Conservation (phyloP, 2,888 invertebrate species). For the Chymomyza amoena region DNA sequence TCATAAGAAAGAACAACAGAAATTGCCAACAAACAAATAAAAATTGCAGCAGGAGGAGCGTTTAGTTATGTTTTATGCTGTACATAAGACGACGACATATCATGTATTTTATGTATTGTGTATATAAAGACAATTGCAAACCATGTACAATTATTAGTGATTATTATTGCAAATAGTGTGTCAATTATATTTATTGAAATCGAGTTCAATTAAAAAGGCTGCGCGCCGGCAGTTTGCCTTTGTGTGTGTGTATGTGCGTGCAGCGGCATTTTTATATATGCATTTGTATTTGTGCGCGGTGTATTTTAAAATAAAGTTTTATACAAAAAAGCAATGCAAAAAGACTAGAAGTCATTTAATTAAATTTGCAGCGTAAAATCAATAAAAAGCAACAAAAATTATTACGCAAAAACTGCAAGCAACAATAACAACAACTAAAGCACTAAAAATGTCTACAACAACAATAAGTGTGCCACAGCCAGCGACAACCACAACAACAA, state of each 20-base stretch:
- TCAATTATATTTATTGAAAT: constrained; percentile 1
- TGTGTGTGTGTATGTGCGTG: constrained; percentile 21
- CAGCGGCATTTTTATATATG: constrained; percentile 25
- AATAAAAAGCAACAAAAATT: constrained; percentile 33
- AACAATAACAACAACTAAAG: constrained; percentile 22
- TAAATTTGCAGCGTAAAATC: constrained; percentile 45
- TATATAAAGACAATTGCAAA: neutral
- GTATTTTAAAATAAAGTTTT: neutral
- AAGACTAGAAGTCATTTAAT: constrained; percentile 34
- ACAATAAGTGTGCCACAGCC: constrained; percentile 41
- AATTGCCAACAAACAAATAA: neutral
- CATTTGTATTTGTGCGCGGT: neutral
- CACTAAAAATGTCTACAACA: constrained; percentile 55
- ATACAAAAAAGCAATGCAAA: constrained; percentile 30
- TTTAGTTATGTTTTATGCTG: neutral
- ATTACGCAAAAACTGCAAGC: constrained; percentile 11
- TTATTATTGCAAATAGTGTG: neutral
- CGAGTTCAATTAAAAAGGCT: neutral
- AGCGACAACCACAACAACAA: constrained; percentile 20
- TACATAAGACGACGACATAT: neutral
- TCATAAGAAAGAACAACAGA: neutral
- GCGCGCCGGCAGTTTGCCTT: neutral
- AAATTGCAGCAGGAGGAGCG: neutral
- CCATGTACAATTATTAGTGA: neutral
- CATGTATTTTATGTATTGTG: neutral